Base-by-base conservation (phyloP, 1,140 invertebrate species). In the Lepidostoma basale region DNA sequence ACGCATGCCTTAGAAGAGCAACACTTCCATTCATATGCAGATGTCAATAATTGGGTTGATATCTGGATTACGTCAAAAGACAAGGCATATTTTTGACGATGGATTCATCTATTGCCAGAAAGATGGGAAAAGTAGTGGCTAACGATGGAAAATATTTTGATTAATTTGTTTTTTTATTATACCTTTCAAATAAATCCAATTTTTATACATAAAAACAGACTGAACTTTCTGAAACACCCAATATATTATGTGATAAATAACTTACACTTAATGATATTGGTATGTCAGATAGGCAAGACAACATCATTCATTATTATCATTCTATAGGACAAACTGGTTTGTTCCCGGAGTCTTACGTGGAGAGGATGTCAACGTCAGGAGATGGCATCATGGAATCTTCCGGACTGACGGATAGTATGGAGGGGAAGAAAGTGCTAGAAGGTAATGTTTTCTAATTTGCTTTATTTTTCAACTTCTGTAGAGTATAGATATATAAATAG, bases 331-430 rank as follows among this genome's bases (percentile, higher is more conserved):
- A 92, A 69, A 91, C 89, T 4, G 97, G 97, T n/a, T 98, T 96
- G 95, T 99, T 99, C 83, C 97, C 98, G 3, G 94, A 98, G 80
- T 94, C 94, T 3, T 99, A 98, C 79, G 96, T 96, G 10, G 94
- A 98, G 76, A 88, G 88, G 45, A 60, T 62, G 9, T 30, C 25
- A 5, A 42, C 69, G 10, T 59, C 67, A 0, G 49, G 36, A 12
- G 67, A 67, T n/a, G 70, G 70, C 0, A 60, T 73, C 0, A 66
- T 75, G 0, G 79, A 78, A 30, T 59, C 74, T 9, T 30, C 72
- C 0, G 78, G 78, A 0, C 74, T 76, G 9, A 67, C 78, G 0
- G 79, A 80, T 5, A 74, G 77, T 0, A 25, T 79, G n/a, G 81
- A 81, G 44, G 75, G 75, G 0, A 83, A 83, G 56, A 83, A 79